Conservation (phyloP, 2,113 vertebrate genomes). For the Nothoprocta pentlandii region DNA sequence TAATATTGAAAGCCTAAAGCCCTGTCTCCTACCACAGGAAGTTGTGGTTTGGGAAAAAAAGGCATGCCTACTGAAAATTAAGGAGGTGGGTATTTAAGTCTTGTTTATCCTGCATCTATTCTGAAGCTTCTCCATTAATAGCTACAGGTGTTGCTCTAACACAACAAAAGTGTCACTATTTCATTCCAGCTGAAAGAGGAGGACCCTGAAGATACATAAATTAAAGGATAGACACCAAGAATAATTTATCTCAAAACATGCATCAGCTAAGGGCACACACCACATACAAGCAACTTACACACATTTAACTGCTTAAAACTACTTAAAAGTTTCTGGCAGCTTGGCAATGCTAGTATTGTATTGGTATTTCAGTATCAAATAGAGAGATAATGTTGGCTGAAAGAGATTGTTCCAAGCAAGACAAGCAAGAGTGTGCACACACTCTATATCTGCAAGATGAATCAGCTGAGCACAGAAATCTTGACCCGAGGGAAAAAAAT, state of each 20-base stretch:
- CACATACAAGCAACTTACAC: neutral
- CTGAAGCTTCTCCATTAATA: neutral
- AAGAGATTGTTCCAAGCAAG: neutral
- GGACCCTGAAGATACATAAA: neutral
- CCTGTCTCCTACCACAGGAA: neutral
- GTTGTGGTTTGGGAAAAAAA: neutral
- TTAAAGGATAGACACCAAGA: neutral
- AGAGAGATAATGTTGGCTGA: neutral
- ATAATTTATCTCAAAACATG: neutral
- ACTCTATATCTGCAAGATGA: neutral
- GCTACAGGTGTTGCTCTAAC: neutral
- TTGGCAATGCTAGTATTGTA: neutral
- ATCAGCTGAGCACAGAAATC: neutral
- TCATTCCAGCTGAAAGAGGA: neutral
- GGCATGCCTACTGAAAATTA: neutral
- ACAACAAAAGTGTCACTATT: no score
- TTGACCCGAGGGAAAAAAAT: neutral
- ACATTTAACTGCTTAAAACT: neutral
- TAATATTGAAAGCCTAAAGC: neutral
- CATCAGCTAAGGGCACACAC: neutral
- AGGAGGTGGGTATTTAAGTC: neutral
- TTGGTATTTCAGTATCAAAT: neutral
- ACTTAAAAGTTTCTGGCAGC: neutral
- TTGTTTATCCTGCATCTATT: neutral
- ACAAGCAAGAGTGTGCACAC: neutral